phyloP scores from a whole-genome alignment of 2,797 vertebrate genomes.

The Leptatherina wallacei region DNA sequence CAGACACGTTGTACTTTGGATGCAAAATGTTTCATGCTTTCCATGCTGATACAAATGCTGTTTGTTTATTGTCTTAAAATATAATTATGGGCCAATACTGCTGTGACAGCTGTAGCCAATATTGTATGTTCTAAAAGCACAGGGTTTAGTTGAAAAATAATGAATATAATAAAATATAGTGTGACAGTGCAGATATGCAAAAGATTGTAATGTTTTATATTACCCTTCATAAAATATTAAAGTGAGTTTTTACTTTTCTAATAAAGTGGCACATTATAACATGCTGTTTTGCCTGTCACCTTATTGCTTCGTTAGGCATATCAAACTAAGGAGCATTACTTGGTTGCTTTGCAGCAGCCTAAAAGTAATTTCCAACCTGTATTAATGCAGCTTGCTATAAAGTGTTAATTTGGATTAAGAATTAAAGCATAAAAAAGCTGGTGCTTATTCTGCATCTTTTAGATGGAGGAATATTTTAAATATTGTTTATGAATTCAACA shows the following conservation, averaged over 20 bases:
- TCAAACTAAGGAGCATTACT: neutral
- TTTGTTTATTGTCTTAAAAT: slow-evolving; percentile 76
- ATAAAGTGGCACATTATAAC: slow-evolving; percentile 86
- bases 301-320: slow-evolving; percentile 35
- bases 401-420: slow-evolving; percentile 20
- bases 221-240: slow-evolving; percentile 85
- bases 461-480: slow-evolving; percentile 2
- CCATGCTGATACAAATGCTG: slow-evolving; percentile 75
- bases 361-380: slow-evolving; percentile 19
- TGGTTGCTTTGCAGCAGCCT: slow-evolving; percentile 6
- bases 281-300: slow-evolving; percentile 42
- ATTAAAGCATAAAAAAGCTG: slow-evolving; percentile 27
- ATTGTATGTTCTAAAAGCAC: slow-evolving; percentile 82
- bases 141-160: slow-evolving; percentile 80
- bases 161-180: slow-evolving; percentile 77
- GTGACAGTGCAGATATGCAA: slow-evolving; percentile 84
- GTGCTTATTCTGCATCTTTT: slow-evolving; percentile 5
- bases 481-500: neutral
- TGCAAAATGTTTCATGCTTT: slow-evolving; percentile 76
- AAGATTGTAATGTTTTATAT: slow-evolving; percentile 89
- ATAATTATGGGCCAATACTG: slow-evolving; percentile 79
- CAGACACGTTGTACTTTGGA: slow-evolving; percentile 78
- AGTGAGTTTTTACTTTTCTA: slow-evolving; percentile 90
- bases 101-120: slow-evolving; percentile 82
- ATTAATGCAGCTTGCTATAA: slow-evolving; percentile 34